phyloP scores from a whole-genome alignment of 2,888 invertebrate genomes.

The Apantesis nais region DNA sequence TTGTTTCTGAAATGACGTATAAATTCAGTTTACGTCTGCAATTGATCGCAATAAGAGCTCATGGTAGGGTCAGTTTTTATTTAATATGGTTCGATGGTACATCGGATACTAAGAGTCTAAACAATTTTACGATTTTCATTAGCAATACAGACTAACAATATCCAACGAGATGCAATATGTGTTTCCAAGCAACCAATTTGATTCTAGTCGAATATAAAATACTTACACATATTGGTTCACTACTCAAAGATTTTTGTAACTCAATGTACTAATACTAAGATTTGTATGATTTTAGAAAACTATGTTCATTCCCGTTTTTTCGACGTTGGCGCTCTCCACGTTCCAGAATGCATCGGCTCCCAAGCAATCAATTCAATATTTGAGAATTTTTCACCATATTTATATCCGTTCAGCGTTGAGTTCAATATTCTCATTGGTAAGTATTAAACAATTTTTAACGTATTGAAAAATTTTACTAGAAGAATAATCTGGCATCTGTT shows the following conservation, averaged over 20 bases:
- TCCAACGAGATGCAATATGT: no score
- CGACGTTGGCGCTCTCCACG: conserved; percentile 70
- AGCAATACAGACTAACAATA: no score
- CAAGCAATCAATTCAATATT: conserved; percentile 78
- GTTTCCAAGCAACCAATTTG: no score
- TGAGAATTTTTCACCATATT: conserved; percentile 89
- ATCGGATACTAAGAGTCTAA: background rate
- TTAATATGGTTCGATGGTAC: background rate
- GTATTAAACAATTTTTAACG: conserved; percentile 17
- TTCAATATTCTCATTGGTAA: conserved; percentile 91
- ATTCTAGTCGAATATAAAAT: no score
- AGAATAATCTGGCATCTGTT: background rate
- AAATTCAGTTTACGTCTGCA: no score
- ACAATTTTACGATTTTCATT: no score
- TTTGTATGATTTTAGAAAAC: conserved; percentile 25
- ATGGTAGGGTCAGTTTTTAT: no score
- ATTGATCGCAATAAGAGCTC: no score
- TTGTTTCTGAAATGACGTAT: no score
- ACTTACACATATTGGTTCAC: background rate
- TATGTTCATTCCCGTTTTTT: conserved; percentile 49
- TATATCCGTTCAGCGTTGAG: conserved; percentile 93
- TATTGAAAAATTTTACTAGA: background rate
- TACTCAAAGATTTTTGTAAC: background rate
- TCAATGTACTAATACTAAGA: background rate
- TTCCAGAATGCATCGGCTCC: conserved; percentile 78